phyloP scores from a whole-genome alignment of 2,113 vertebrate species.

The Loxodonta africana region DNA sequence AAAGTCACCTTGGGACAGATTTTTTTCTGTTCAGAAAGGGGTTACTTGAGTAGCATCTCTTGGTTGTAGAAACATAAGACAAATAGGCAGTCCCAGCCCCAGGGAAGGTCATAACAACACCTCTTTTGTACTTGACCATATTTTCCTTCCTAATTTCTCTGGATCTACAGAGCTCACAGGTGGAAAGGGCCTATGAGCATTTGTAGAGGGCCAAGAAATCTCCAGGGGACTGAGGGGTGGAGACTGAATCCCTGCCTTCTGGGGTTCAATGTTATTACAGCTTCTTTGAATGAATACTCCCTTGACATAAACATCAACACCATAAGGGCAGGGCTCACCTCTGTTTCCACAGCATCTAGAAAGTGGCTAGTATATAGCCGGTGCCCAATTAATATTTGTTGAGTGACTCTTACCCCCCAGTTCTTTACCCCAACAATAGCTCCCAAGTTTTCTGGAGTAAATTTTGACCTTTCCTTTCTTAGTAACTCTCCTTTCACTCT shows the following conservation, averaged over 20 bases:
- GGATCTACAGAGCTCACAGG: neutral
- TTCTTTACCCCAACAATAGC: neutral
- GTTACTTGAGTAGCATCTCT: neutral
- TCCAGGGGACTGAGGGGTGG: neutral
- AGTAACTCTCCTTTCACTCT: slow-evolving; percentile 4
- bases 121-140: neutral
- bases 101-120: neutral
- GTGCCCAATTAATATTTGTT: neutral
- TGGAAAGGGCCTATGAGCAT: neutral
- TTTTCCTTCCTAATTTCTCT: slow-evolving; percentile 41
- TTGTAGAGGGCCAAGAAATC: neutral
- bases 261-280: neutral
- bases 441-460: slow-evolving; percentile 42
- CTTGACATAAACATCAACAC: neutral
- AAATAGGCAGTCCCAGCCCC: neutral
- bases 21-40: slow-evolving; percentile 17
- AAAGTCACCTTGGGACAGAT: neutral
- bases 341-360: neutral
- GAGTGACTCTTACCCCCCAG: neutral
- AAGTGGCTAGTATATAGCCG: neutral
- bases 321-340: neutral
- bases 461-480: slow-evolving; percentile 16
- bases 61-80: neutral
- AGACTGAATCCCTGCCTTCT: neutral
- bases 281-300: neutral